phyloP scores from a whole-genome alignment of 1,140 invertebrate genomes.

The Drosophila ohnishii region DNA sequence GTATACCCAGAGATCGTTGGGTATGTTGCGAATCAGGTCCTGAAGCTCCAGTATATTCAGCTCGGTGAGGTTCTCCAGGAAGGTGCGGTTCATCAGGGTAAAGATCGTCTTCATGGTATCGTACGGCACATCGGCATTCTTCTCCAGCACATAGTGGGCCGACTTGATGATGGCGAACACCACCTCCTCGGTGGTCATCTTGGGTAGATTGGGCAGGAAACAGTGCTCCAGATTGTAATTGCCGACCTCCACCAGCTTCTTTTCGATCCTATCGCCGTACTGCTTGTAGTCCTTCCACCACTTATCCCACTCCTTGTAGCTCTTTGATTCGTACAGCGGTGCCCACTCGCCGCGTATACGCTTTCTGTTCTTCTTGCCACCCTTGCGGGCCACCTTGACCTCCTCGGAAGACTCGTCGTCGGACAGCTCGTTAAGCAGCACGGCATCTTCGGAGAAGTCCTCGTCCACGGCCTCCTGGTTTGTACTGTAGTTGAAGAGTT shows the following conservation, averaged over 20 bases:
- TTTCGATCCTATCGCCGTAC: slow-evolving; percentile 53
- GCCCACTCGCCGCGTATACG: slow-evolving; percentile 56
- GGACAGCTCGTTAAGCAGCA: slow-evolving; percentile 39
- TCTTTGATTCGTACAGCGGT: slow-evolving; percentile 39
- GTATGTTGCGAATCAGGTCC: slow-evolving; percentile 58
- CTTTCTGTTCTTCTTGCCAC: slow-evolving; percentile 52
- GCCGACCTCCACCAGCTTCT: slow-evolving; percentile 42
- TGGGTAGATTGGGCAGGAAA: slow-evolving; percentile 62
- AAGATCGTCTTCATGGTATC: slow-evolving; percentile 67
- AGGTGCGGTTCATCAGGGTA: slow-evolving; percentile 64
- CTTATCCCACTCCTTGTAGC: slow-evolving; percentile 50
- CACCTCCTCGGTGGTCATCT: slow-evolving; percentile 59
- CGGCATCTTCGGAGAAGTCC: slow-evolving; percentile 43
- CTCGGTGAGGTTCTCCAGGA: slow-evolving; percentile 60
- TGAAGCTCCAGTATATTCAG: slow-evolving; percentile 49
- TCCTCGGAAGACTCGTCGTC: slow-evolving; percentile 29
- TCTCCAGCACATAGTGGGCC: slow-evolving; percentile 51
- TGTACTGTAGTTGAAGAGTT: slow-evolving; percentile 64
- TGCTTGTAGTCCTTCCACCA: slow-evolving; percentile 67
- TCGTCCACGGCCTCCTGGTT: slow-evolving; percentile 59
- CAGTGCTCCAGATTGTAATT: slow-evolving; percentile 60
- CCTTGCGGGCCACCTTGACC: slow-evolving; percentile 50
- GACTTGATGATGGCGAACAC: slow-evolving; percentile 55
- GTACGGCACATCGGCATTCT: slow-evolving; percentile 65
- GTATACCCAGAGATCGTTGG: slow-evolving; percentile 64